These are phyloP conservation scores for Neodontobutis hainanensis DNA, from an alignment of 2,113 vertebrate genomes.

Conservation along the genomic window DNA sequence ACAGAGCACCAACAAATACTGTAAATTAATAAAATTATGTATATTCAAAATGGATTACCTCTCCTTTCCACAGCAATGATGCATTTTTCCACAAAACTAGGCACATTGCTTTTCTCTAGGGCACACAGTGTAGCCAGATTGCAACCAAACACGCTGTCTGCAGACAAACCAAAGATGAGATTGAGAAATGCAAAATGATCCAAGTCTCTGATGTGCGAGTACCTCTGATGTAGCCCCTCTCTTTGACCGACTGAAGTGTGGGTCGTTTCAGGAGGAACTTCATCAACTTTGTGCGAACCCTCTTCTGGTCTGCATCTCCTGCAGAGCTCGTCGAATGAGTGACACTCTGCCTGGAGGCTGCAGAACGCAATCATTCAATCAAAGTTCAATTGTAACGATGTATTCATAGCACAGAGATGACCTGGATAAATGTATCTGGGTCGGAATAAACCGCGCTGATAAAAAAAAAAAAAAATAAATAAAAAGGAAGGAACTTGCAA, in stretches of 20 bases:
- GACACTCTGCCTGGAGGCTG: slow-evolving; percentile 45
- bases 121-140: slow-evolving; percentile 82
- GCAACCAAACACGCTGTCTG: slow-evolving; percentile 95
- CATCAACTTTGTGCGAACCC: slow-evolving; percentile 85
- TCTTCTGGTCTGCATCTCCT: slow-evolving; percentile 80
- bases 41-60: slow-evolving; percentile 71
- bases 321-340: slow-evolving; percentile 17
- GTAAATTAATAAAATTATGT: background rate
- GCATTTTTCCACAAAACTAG: slow-evolving; percentile 88
- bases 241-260: slow-evolving; percentile 87
- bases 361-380: background rate
- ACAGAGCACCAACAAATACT: no score
- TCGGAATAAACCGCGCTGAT: background rate
- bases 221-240: slow-evolving; percentile 92
- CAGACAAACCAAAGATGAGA: slow-evolving; percentile 13
- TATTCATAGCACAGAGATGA: background rate
- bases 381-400: background rate
- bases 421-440: slow-evolving; percentile 2
- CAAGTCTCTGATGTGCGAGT: slow-evolving; percentile 42
- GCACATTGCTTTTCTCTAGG: slow-evolving; percentile 83
- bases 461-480: slow-evolving; percentile 15
- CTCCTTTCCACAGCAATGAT: slow-evolving; percentile 86
- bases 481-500: background rate
- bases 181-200: no score
- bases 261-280: slow-evolving; percentile 89